These are phyloP conservation scores for Pseudochirops cupreus DNA, from an alignment of 2,797 vertebrate genomes.

Conservation along the genomic window DNA sequence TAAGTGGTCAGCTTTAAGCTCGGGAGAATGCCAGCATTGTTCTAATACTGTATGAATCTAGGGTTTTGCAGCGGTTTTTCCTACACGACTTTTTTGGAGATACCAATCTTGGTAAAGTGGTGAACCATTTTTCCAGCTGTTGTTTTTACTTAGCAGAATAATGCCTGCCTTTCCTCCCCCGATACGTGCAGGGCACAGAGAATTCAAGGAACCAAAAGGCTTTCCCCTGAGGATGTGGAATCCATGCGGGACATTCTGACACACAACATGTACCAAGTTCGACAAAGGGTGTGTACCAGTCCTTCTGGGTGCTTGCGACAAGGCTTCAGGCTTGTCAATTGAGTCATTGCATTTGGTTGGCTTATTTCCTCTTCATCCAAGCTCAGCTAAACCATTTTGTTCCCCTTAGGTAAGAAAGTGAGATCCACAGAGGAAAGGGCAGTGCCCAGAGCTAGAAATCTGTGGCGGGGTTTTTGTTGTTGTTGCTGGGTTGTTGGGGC, in stretches of 20 bases:
- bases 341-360: not conserved
- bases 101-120: not conserved
- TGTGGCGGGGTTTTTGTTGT: not conserved
- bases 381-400: constrained; percentile 1
- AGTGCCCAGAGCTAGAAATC: not conserved
- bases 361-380: not conserved
- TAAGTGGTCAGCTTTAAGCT: constrained; percentile 11
- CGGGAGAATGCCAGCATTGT: not conserved
- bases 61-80: not conserved
- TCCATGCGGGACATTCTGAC: constrained; percentile 93
- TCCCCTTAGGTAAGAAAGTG: constrained; percentile 43
- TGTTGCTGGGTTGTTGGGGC: not conserved
- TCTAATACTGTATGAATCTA: constrained; percentile 20
- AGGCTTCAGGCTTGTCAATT: not conserved
- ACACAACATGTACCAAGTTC: constrained; percentile 96
- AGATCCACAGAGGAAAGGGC: not conserved
- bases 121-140: constrained; percentile 50
- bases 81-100: constrained; percentile 34
- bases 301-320: not conserved
- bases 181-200: constrained; percentile 86
- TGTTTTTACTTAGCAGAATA: constrained; percentile 60
- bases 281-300: constrained; percentile 88
- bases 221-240: constrained; percentile 88
- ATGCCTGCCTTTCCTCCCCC: constrained; percentile 32
- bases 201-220: constrained; percentile 78